Conservation (phyloP, 2,888 invertebrate genomes). For the Dione juno region DNA sequence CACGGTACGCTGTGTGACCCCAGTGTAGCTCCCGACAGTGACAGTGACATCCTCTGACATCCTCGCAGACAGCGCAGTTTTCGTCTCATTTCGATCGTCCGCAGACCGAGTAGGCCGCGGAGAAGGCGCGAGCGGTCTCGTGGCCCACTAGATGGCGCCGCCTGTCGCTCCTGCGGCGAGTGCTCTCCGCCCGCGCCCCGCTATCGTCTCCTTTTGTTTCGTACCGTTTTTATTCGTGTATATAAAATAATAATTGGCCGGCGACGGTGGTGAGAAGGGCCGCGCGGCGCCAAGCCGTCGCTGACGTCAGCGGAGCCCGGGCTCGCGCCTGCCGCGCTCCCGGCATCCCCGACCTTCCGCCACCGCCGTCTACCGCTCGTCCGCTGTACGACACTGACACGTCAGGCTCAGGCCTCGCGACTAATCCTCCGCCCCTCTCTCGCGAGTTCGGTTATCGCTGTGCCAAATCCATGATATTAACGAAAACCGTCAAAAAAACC, state of each 20-base stretch:
- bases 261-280: conserved; percentile 73
- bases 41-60: conserved; percentile 56
- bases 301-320: conserved; percentile 81
- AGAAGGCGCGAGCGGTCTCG: conserved; percentile 76
- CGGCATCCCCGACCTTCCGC: conserved; percentile 81
- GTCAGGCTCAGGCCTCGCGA: conserved; percentile 63
- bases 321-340: conserved; percentile 66
- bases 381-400: conserved; percentile 70
- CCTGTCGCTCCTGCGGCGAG: conserved; percentile 82
- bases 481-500: conserved; percentile 50
- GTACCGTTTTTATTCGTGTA: conserved; percentile 69
- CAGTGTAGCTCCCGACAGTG: conserved; percentile 62
- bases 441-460: conserved; percentile 52
- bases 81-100: conserved; percentile 81
- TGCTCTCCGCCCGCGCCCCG: conserved; percentile 77
- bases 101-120: conserved; percentile 67
- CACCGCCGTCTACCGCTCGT: conserved; percentile 73
- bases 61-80: conserved; percentile 61
- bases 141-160: conserved; percentile 80
- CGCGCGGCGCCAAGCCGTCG: conserved; percentile 78
- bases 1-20: conserved; percentile 69
- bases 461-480: conserved; percentile 66
- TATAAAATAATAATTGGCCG: conserved; percentile 80
- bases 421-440: conserved; percentile 70
- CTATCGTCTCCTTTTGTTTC: conserved; percentile 78